A percentile compares a stretch with the other conserved stretches of the same genome.
These are phyloP conservation scores for Halictus quadricinctus DNA, from an alignment of 2,888 invertebrate genomes.

Conservation along the genomic window DNA sequence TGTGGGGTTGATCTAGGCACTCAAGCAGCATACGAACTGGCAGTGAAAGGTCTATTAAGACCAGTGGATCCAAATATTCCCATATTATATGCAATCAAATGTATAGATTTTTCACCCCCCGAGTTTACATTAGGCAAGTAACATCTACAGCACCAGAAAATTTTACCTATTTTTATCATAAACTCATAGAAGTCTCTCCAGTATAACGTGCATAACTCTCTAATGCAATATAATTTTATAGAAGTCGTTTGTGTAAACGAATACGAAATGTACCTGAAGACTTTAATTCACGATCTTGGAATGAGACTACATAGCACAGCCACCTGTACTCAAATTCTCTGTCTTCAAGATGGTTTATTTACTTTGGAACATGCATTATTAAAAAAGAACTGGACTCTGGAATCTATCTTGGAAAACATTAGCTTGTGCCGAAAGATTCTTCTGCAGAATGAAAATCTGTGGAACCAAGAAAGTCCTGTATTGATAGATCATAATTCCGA, in stretches of 20 bases:
- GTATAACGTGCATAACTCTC: background rate
- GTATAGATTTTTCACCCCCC: slow-evolving; percentile 91
- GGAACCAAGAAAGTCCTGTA: slow-evolving; percentile 78
- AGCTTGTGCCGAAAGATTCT: slow-evolving; percentile 84
- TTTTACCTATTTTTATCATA: background rate
- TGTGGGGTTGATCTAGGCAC: slow-evolving; percentile 92
- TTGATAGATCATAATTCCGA: slow-evolving; percentile 41
- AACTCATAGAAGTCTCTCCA: background rate
- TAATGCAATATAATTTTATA: slow-evolving; percentile 81
- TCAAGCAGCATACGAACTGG: slow-evolving; percentile 95
- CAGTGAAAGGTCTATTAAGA: slow-evolving; percentile 90
- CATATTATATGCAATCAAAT: slow-evolving; percentile 93
- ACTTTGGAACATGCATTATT: slow-evolving; percentile 89
- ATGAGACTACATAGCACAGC: slow-evolving; percentile 90
- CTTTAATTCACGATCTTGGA: slow-evolving; percentile 93
- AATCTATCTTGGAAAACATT: slow-evolving; percentile 88
- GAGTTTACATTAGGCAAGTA: slow-evolving; percentile 91
- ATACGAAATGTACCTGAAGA: slow-evolving; percentile 89
- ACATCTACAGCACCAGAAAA: background rate
- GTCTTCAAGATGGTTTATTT: slow-evolving; percentile 93
- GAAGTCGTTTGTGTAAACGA: slow-evolving; percentile 96
- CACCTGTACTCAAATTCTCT: slow-evolving; percentile 90
- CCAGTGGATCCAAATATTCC: slow-evolving; percentile 89
- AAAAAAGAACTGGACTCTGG: slow-evolving; percentile 91
- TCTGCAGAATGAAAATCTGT: slow-evolving; percentile 82